Conservation (phyloP, 2,113 vertebrate species). For the Pelecanus crispus region DNA sequence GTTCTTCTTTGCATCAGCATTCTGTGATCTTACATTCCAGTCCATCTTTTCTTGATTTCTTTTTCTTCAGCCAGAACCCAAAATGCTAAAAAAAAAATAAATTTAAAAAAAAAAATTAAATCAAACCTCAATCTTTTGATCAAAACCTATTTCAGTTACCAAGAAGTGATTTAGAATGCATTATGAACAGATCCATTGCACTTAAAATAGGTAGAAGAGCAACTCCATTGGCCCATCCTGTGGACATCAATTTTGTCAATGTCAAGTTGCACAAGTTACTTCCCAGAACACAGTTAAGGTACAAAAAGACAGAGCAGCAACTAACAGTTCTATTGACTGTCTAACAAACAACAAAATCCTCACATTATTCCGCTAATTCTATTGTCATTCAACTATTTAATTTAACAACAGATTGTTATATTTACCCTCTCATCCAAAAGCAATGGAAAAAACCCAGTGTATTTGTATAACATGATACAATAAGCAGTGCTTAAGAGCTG, state of each 20-base stretch:
- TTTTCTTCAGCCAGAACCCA: slow-evolving; percentile 2
- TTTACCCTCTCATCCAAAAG: neutral
- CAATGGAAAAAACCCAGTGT: neutral
- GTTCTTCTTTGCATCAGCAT: neutral
- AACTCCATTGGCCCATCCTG: neutral
- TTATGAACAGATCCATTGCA: neutral
- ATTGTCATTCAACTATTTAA: neutral
- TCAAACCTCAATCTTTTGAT: neutral
- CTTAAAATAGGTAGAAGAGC: neutral
- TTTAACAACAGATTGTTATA: neutral
- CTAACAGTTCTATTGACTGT: neutral
- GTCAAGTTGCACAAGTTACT: neutral
- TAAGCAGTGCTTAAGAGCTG: neutral
- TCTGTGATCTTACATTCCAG: slow-evolving; percentile 61
- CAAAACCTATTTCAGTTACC: neutral
- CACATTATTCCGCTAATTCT: neutral
- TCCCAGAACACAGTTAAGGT: neutral
- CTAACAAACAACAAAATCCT: neutral
- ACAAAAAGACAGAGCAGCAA: neutral
- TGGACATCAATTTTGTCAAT: neutral
- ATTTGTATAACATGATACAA: neutral
- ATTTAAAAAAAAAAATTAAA: neutral
- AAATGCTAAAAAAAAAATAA: slow-evolving; percentile 49
- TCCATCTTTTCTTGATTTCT: slow-evolving; percentile 56
- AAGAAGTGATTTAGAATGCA: neutral